These are phyloP conservation scores for Perithous albicinctus DNA, from an alignment of 2,888 invertebrate genomes.

Conservation along the genomic window DNA sequence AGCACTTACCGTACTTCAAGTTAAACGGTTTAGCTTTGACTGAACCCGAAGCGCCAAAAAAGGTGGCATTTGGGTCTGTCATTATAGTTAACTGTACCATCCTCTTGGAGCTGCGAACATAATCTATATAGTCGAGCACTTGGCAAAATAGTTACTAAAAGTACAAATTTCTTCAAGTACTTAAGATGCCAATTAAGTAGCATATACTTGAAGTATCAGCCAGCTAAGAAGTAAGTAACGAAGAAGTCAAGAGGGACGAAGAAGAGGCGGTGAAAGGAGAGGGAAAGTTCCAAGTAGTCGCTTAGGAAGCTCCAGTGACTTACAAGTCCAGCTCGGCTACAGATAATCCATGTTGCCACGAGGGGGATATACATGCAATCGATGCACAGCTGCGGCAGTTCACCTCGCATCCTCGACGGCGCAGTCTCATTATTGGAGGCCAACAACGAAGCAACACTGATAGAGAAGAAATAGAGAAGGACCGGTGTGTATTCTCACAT, in stretches of 20 bases:
- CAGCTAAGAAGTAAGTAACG: background rate
- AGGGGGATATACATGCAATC: slow-evolving; percentile 20
- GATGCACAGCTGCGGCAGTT: slow-evolving; percentile 34
- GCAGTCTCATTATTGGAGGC: slow-evolving; percentile 38
- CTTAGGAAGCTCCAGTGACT: slow-evolving; percentile 14
- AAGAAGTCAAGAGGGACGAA: background rate
- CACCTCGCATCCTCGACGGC: background rate
- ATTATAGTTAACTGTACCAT: background rate
- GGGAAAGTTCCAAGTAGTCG: slow-evolving; percentile 49
- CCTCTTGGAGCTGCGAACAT: background rate
- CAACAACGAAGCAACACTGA: slow-evolving; percentile 9
- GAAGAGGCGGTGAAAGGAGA: slow-evolving; percentile 34
- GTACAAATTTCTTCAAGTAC: background rate
- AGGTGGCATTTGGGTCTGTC: background rate
- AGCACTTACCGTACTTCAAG: background rate
- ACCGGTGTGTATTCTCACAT: slow-evolving; percentile 48
- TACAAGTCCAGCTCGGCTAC: slow-evolving; percentile 16
- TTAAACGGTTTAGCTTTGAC: background rate
- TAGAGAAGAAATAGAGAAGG: background rate
- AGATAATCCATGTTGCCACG: slow-evolving; percentile 29
- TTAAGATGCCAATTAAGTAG: too few relatives aligned
- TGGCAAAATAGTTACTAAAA: background rate
- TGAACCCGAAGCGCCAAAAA: background rate
- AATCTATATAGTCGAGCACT: background rate
- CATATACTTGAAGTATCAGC: too few relatives aligned